Base-by-base conservation (phyloP, 2,888 invertebrate genomes). In the Chelonus formosanus region DNA sequence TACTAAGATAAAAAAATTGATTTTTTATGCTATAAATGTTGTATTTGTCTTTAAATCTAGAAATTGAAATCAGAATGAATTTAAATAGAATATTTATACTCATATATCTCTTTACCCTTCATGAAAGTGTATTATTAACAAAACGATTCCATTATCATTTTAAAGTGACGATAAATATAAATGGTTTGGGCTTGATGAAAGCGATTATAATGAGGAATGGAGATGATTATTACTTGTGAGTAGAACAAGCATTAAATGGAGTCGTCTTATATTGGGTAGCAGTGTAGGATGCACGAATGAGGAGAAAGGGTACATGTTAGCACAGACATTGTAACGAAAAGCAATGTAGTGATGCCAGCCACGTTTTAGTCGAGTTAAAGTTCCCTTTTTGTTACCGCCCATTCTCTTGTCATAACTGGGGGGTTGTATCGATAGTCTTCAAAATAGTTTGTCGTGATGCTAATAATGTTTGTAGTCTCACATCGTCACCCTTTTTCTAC, bases 371-470 rank as follows among this genome's bases (percentile, higher is more conserved):
- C 77, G 68, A 72, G 74, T n/a, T n/a, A n/a, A n/a, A n/a, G n/a
- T 72, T 71, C 73, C 73, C 63, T 67, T 68, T 65, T 70, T 44
- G 52, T 54, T 53, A 60, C 70, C 68, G 60, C 65, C 54, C 55
- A 44, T 54, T 65, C 40, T 54, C 52, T 54, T 47, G 57, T 50
- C 66, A 36, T 60, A 67, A 61, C 67, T 52, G 40, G 35, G 44
- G 52, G 63, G 61, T 47, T 52, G 73, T 78, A 80, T 79, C 77
- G 74, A 77, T 76, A 75, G 71, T 76, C 75, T 75, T 77, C 73
- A 74, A 76, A 73, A 77, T 73, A 74, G 72, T 74, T 79, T 73
- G 76, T 75, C 75, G 75, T 73, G 75, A 76, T 79, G 76, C 78
- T 81, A 81, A 81, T 81, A 81, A 81, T 74, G 75, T 40, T 40